Conservation (phyloP, 1,140 invertebrate genomes). For the Drosophila takahashii region DNA sequence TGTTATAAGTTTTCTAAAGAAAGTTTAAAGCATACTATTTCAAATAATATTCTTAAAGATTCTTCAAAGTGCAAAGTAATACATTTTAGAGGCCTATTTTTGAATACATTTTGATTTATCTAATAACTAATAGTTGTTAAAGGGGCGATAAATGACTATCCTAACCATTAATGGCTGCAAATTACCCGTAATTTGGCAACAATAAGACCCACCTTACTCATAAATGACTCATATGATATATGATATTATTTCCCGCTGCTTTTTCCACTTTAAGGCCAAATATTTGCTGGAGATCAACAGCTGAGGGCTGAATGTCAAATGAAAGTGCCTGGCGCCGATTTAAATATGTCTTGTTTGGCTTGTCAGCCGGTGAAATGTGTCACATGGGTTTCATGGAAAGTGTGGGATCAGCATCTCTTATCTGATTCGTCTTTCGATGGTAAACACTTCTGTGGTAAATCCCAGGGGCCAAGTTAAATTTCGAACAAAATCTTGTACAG, state of each 20-base stretch:
- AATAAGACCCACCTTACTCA: slow-evolving; percentile 1
- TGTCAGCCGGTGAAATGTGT: slow-evolving; percentile 39
- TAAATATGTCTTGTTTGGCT: slow-evolving; percentile 39
- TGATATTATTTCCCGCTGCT: slow-evolving; percentile 20
- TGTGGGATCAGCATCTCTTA: slow-evolving; percentile 44
- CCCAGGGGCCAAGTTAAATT: slow-evolving; percentile 13
- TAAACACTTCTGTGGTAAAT: slow-evolving; percentile 12
- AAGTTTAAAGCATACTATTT: too few relatives aligned
- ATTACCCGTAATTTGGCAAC: background rate
- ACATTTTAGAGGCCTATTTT: too few relatives aligned
- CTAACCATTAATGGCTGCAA: background rate
- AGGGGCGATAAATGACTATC: background rate
- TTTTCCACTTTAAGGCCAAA: slow-evolving; percentile 23
- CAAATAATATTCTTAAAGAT: too few relatives aligned
- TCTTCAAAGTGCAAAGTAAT: too few relatives aligned
- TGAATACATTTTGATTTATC: too few relatives aligned
- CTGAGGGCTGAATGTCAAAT: slow-evolving; percentile 39
- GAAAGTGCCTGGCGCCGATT: slow-evolving; percentile 42
- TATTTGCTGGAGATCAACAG: slow-evolving; percentile 43
- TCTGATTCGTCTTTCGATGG: slow-evolving; percentile 23
- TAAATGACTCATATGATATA: slow-evolving; percentile 49
- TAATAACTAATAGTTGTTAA: too few relatives aligned
- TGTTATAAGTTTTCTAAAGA: too few relatives aligned
- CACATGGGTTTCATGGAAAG: slow-evolving; percentile 14
- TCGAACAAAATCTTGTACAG: background rate